Evolutionary conservation across 1,140 invertebrate species (phyloP), one percentile per base, ranked within the genome.

Genomic region (Archivesica marissinica): DNA sequence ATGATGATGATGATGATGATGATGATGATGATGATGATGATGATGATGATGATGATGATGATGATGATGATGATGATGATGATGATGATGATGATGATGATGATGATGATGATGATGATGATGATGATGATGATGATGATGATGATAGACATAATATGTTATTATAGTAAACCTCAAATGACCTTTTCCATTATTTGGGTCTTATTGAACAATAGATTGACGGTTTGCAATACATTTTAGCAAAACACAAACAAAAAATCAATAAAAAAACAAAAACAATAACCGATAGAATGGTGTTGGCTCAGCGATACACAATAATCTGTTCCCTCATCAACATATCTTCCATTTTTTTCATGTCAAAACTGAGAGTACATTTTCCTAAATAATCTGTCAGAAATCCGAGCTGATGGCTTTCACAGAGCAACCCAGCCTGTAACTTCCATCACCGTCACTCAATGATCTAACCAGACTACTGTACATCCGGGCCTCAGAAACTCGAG

Each of bases 321-420:
- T 78, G 56, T 78, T 39, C 56, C 33, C 38, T 38, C 56, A 41
- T 78, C 56, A 41, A 78, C 39, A 78, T 78, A 78, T 15, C 75
- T 41, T 56, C 33, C 59, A 64, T 35, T 39, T 38, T 52, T 81
- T 54, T 35, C 41, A 56, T 81, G 79, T 81, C 79, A 81, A 81
- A 81, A 79, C 64, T 81, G 9, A 39, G 79, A 44, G 66, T 81
- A 81, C 38, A 35, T 72, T 81, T 81, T 72, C 79, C 68, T 72
- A 41, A 70, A 81, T 72, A 72, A 72, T 72, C 79, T 50, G 47
- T 52, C 61, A 47, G 64, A 72, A 79, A 61, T 20, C 23, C 59
- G 28, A 50, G 39, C 54, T 79, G 59, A 79, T 66, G 39, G 23
- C 9, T 54, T 59, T 28, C n/a, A 41, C 76, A 78, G 76, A 78